These are phyloP conservation scores for Heliothis virescens DNA, from an alignment of 1,140 invertebrate species.

Conservation along the genomic window DNA sequence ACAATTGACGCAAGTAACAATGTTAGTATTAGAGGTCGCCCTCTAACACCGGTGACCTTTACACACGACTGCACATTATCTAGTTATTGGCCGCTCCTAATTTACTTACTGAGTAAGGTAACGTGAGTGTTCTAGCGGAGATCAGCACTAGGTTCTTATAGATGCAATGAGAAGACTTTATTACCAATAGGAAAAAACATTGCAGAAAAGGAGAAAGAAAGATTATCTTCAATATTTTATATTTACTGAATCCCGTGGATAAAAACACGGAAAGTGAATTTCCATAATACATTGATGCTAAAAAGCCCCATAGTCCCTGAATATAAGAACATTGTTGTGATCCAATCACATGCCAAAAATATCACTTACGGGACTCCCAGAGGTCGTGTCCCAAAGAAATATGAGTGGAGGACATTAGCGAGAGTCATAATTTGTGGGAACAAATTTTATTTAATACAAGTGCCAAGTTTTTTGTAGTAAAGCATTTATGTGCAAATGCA, in stretches of 20 bases:
- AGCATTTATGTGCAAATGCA: background rate
- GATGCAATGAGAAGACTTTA: too few species aligned
- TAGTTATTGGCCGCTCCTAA: conserved; percentile 6
- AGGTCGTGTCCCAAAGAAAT: background rate
- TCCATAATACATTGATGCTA: too few species aligned
- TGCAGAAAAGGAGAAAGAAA: too few species aligned
- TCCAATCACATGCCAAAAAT: too few species aligned
- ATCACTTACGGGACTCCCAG: background rate
- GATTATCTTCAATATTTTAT: too few species aligned
- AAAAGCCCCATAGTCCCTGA: too few species aligned
- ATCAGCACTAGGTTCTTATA: background rate
- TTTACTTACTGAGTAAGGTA: background rate
- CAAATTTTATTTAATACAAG: background rate
- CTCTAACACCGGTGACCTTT: conserved; percentile 12
- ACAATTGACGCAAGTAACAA: background rate
- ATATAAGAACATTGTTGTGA: too few species aligned
- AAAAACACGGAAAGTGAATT: too few species aligned
- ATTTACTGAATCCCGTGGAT: too few species aligned
- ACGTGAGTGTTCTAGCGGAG: background rate
- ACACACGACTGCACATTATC: conserved; percentile 6
- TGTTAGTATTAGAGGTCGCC: background rate
- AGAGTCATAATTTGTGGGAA: background rate
- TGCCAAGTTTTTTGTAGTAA: background rate
- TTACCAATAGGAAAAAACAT: too few species aligned
- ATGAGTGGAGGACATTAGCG: conserved; percentile 7